phyloP scores from a whole-genome alignment of 1,140 invertebrate genomes.

The Penaeus indicus region DNA sequence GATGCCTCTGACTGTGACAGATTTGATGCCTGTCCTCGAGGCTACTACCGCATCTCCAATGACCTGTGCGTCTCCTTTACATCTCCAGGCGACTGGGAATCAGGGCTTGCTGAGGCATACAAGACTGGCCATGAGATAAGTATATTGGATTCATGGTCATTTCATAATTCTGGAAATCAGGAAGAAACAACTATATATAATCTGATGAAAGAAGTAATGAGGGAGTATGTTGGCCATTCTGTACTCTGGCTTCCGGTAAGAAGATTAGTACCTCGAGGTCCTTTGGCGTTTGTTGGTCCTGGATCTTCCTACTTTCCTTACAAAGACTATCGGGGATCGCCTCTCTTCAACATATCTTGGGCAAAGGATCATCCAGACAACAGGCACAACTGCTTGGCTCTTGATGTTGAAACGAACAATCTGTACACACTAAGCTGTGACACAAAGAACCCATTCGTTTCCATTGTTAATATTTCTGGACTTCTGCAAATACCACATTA shows the following conservation, averaged over 20 bases:
- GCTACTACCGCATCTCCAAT: constrained; percentile 36
- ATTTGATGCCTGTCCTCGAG: constrained; percentile 57
- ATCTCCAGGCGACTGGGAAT: constrained; percentile 32
- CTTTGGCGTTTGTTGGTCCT: constrained; percentile 33
- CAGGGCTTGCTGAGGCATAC: constrained; percentile 29
- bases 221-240: not conserved
- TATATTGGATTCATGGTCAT: constrained; percentile 27
- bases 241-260: constrained; percentile 45
- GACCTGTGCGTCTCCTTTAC: constrained; percentile 39
- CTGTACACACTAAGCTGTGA: constrained; percentile 37
- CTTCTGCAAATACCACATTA: not conserved
- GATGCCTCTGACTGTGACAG: constrained; percentile 30
- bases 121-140: constrained; percentile 15
- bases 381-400: constrained; percentile 41
- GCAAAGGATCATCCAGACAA: constrained; percentile 34
- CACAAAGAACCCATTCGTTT: constrained; percentile 33
- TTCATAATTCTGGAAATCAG: not conserved
- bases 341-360: constrained; percentile 45
- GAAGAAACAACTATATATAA: not conserved
- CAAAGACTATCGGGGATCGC: not conserved
- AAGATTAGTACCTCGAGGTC: constrained; percentile 31
- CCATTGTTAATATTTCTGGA: constrained; percentile 24
- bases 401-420: constrained; percentile 31
- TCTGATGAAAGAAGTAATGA: not conserved
- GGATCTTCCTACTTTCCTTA: constrained; percentile 8